These are phyloP conservation scores for Echinometra lucunter DNA, from an alignment of 53 echinoderm and acorn worm species.

Conservation along the genomic window DNA sequence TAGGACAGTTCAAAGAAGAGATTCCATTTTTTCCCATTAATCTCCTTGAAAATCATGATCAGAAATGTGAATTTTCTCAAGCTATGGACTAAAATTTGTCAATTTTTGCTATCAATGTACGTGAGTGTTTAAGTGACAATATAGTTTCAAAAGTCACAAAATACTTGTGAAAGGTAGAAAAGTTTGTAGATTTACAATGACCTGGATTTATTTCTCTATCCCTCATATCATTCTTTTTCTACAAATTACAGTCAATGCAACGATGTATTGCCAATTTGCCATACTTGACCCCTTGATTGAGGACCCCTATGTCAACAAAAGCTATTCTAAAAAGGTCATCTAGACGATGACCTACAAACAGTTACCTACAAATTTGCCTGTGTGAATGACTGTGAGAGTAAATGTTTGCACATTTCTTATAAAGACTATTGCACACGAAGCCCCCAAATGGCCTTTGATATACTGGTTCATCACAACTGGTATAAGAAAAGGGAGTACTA, in stretches of 20 bases:
- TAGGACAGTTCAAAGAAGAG: not conserved
- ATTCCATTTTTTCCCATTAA: not conserved
- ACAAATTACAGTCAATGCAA: not conserved
- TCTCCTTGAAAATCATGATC: not conserved
- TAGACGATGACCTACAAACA: not conserved
- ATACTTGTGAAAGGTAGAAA: no score
- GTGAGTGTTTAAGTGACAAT: no score
- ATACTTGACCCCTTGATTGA: not conserved
- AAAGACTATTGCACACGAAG: not conserved
- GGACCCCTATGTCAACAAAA: constrained; percentile 22
- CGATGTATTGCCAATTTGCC: not conserved
- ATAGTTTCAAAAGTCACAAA: no score
- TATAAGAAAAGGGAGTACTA: not conserved
- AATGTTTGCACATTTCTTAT: constrained; percentile 26
- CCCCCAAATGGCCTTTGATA: not conserved
- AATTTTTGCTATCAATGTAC: no score
- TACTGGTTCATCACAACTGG: not conserved
- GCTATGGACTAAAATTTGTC: no score
- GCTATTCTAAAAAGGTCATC: not conserved
- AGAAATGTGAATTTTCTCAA: no score
- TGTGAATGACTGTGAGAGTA: no score
- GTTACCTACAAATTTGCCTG: not conserved
- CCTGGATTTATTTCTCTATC: not conserved
- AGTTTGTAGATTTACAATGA: not conserved
- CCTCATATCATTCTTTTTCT: not conserved